Percentiles rank a stretch among this genome's conserved stretches.
These are phyloP conservation scores for Tipula lateralis DNA, from an alignment of 2,888 invertebrate species.

Conservation along the genomic window DNA sequence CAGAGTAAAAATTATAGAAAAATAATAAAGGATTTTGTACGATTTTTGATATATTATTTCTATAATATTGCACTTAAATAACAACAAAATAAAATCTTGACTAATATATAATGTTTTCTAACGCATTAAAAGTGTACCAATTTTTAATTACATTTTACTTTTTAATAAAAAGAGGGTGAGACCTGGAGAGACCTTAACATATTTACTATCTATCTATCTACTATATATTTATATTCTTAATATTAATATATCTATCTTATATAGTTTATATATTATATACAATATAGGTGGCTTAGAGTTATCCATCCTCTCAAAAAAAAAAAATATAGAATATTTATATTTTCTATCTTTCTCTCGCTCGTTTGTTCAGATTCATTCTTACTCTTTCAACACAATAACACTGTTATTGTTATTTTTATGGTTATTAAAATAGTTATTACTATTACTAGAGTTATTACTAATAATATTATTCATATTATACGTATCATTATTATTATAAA, in stretches of 20 bases:
- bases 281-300: not conserved
- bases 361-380: not conserved
- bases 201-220: constrained; percentile 12
- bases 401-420: constrained; percentile 34
- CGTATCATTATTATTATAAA: constrained; percentile 21
- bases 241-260: not conserved
- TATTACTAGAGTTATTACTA: not conserved
- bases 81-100: constrained; percentile 9
- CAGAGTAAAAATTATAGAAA: not conserved
- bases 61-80: constrained; percentile 24
- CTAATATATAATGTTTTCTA: not conserved
- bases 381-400: constrained; percentile 38
- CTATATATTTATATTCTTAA: not conserved
- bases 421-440: constrained; percentile 34
- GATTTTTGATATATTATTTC: constrained; percentile 11
- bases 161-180: not conserved
- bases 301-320: not conserved
- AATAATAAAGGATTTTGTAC: constrained; percentile 19
- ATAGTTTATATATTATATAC: not conserved
- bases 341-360: not conserved
- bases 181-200: not conserved
- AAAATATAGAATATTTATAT: not conserved
- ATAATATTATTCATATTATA: not conserved
- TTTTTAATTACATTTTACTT: not conserved
- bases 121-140: not conserved